Percentiles rank a stretch among this genome's conserved stretches.
These are phyloP conservation scores for Takifugu bimaculatus DNA, from an alignment of 2,113 vertebrate genomes.

Conservation along the genomic window DNA sequence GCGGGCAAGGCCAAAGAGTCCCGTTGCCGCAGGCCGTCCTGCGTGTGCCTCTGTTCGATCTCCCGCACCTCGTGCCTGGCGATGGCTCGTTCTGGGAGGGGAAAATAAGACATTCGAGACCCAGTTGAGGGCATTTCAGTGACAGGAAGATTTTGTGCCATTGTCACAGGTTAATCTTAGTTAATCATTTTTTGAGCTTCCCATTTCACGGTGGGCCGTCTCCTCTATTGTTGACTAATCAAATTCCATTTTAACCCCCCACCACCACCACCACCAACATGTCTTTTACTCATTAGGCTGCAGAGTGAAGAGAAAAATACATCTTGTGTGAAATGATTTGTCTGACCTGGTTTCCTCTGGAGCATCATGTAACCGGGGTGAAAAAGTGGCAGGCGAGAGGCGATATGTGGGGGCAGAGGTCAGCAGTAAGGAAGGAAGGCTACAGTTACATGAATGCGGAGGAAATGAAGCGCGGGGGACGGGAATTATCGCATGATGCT, in stretches of 20 bases:
- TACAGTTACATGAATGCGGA: constrained; percentile 12
- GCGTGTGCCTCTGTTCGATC: constrained; percentile 91
- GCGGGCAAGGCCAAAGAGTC: constrained; percentile 33
- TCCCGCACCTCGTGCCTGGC: constrained; percentile 95
- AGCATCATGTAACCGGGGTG: constrained; percentile 1
- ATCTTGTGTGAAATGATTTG: constrained; percentile 11
- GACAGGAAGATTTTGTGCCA: background rate
- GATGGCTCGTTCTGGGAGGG: constrained; percentile 86
- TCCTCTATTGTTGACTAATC: constrained; percentile 33
- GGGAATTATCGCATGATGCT: background rate
- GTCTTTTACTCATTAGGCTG: constrained; percentile 7
- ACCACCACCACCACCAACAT: constrained; percentile 8
- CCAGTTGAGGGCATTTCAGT: background rate
- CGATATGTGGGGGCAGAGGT: constrained; percentile 22
- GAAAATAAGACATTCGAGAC: background rate
- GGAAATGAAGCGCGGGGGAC: constrained; percentile 5
- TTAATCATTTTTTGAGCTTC: constrained; percentile 40
- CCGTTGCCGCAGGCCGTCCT: constrained; percentile 81
- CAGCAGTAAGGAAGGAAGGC: background rate
- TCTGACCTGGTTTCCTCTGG: background rate
- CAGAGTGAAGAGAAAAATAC: constrained; percentile 6
- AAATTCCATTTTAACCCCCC: constrained; percentile 29
- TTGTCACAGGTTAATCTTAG: constrained; percentile 29
- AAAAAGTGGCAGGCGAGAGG: constrained; percentile 8
- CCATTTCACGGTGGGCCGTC: constrained; percentile 33